These are phyloP conservation scores for Tiphia femorata DNA, from an alignment of 2,888 invertebrate genomes.

Conservation along the genomic window DNA sequence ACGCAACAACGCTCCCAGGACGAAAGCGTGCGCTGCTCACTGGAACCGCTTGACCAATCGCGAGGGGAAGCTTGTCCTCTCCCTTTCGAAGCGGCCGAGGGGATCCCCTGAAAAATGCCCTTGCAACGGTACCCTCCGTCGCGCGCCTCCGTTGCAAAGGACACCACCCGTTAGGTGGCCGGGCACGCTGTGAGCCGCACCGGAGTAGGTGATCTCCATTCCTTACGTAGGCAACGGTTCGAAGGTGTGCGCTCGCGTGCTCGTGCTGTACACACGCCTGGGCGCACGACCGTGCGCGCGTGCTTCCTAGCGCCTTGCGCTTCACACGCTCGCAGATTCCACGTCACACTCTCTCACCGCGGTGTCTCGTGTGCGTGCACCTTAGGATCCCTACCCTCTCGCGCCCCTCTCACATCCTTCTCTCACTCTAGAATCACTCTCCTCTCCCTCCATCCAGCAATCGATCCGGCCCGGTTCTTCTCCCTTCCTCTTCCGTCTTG, in stretches of 20 bases:
- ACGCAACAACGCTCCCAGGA: too few relatives aligned
- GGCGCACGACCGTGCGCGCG: too few relatives aligned
- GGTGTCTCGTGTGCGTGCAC: constrained; percentile 43
- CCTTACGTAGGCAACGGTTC: constrained; percentile 1
- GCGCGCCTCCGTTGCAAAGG: background rate
- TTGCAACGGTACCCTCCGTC: too few relatives aligned
- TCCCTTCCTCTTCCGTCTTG: background rate
- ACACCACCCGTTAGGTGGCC: background rate
- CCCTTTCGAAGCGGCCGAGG: too few relatives aligned
- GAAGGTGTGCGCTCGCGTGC: constrained; percentile 1
- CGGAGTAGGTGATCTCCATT: constrained; percentile 2
- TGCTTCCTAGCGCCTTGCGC: too few relatives aligned
- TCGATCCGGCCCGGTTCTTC: background rate
- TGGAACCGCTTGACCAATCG: too few relatives aligned
- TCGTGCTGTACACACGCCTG: background rate
- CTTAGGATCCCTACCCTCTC: constrained; percentile 28
- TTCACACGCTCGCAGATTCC: too few relatives aligned
- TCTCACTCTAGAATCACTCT: background rate
- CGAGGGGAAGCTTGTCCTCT: too few relatives aligned
- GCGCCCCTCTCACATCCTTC: background rate
- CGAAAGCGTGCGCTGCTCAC: too few relatives aligned
- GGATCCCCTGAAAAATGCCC: too few relatives aligned
- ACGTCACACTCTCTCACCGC: constrained; percentile 20
- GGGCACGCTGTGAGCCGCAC: background rate
- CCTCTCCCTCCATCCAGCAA: constrained; percentile 1